Conservation (phyloP, 64 coral and sea anemone genomes). For the Montipora efflorescens region DNA sequence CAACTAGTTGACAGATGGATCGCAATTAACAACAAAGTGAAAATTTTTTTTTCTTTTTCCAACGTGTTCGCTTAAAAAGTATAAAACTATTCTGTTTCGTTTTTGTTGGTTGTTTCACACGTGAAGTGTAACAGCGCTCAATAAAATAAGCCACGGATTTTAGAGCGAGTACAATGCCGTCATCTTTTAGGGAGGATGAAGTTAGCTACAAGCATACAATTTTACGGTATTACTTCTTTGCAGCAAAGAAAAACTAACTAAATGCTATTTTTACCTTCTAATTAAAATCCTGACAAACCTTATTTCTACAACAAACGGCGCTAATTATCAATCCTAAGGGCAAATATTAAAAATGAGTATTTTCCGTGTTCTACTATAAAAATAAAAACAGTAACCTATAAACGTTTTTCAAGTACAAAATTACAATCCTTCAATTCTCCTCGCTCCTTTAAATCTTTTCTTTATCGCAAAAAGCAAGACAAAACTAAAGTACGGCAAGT, state of each 20-base stretch:
- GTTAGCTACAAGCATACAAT: neutral
- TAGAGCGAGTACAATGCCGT: neutral
- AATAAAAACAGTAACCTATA: neutral
- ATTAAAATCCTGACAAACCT: neutral
- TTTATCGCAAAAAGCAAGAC: neutral
- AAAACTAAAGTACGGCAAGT: neutral
- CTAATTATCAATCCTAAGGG: neutral
- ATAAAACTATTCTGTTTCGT: neutral
- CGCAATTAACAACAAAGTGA: neutral
- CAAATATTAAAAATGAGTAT: neutral
- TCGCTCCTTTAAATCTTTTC: neutral
- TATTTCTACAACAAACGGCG: neutral
- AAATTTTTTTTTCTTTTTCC: neutral
- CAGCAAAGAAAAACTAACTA: neutral
- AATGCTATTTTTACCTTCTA: neutral
- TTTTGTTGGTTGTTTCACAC: neutral
- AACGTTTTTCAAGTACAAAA: neutral
- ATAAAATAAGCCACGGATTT: neutral
- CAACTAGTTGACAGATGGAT: neutral
- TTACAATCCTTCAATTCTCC: neutral
- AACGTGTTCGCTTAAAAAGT: neutral
- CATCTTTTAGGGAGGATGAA: neutral
- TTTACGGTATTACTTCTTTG: neutral
- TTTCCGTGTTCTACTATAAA: neutral
- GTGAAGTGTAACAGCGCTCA: neutral